phyloP scores from a whole-genome alignment of 64 coral and sea anemone species.

The Cladopsammia gracilis region DNA sequence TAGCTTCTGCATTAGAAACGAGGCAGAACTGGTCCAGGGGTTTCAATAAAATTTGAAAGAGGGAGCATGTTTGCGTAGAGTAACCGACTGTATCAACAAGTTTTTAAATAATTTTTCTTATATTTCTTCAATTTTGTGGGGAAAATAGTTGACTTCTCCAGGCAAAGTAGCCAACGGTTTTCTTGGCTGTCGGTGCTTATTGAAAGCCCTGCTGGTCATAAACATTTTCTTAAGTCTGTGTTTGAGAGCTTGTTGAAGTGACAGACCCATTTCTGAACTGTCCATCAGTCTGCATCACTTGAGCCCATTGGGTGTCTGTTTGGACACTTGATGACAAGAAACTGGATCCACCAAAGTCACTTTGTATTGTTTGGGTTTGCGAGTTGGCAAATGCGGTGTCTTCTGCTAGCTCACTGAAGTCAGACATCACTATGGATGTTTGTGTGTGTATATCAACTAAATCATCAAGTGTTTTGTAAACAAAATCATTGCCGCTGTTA shows the following conservation, averaged over 20 bases:
- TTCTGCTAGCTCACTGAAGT: slow-evolving; percentile 67
- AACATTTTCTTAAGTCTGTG: neutral
- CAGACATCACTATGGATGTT: slow-evolving; percentile 69
- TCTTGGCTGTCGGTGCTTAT: too few relatives aligned
- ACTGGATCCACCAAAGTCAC: slow-evolving; percentile 62
- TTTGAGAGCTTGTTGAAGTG: slow-evolving; percentile 42
- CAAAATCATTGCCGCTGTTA: slow-evolving; percentile 36
- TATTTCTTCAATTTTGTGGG: too few relatives aligned
- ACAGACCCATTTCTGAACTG: slow-evolving; percentile 13
- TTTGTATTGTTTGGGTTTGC: slow-evolving; percentile 89
- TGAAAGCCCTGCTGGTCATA: too few relatives aligned
- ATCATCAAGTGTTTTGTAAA: slow-evolving; percentile 74
- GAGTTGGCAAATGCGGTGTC: slow-evolving; percentile 71
- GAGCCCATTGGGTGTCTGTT: slow-evolving; percentile 63
- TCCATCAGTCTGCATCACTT: slow-evolving; percentile 32
- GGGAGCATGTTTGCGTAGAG: too few relatives aligned
- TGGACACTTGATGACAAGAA: slow-evolving; percentile 75
- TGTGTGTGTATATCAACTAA: slow-evolving; percentile 91
- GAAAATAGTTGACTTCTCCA: too few relatives aligned
- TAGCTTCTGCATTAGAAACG: neutral
- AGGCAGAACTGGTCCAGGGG: neutral
- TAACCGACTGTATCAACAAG: too few relatives aligned
- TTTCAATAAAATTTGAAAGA: too few relatives aligned
- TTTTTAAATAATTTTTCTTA: too few relatives aligned
- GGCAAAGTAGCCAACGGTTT: too few relatives aligned